Conservation (phyloP, 2,113 vertebrate genomes). For the Campylomormyrus numenius region DNA sequence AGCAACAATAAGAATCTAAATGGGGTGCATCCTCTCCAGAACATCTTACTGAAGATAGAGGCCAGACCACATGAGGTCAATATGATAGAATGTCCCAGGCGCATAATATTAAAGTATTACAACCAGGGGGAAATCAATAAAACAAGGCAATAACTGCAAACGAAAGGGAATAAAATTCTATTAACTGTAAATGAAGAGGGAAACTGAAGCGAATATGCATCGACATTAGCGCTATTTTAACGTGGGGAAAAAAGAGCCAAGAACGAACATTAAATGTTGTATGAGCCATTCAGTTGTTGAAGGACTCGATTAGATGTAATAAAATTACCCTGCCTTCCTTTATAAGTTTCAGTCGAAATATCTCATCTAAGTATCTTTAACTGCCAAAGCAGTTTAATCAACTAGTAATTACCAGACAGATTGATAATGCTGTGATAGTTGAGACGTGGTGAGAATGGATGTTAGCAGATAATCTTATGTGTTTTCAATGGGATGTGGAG, state of each 20-base stretch:
- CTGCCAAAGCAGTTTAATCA: constrained; percentile 22
- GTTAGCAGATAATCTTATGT: constrained; percentile 14
- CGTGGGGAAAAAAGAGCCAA: not conserved
- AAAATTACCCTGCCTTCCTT: constrained; percentile 16
- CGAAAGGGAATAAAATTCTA: not conserved
- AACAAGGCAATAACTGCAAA: constrained; percentile 3
- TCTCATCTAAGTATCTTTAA: constrained; percentile 25
- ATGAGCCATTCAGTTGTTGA: constrained; percentile 10
- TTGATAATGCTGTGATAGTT: constrained; percentile 25
- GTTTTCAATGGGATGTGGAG: not conserved
- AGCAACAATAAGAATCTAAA: not conserved
- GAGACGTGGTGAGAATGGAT: not conserved
- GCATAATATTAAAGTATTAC: not conserved
- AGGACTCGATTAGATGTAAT: constrained; percentile 26
- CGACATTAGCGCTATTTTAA: not conserved
- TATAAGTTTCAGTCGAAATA: constrained; percentile 25
- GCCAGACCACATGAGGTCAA: not conserved
- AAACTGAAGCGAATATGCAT: not conserved
- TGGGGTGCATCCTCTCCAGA: constrained; percentile 13
- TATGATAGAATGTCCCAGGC: not conserved
- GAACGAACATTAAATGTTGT: not conserved
- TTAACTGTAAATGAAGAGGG: constrained; percentile 1
- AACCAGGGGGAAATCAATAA: not conserved
- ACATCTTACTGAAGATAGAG: not conserved
- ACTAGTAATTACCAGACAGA: constrained; percentile 14